Conservation (phyloP, 2,113 vertebrate species). For the Pyrgilauda ruficollis region DNA sequence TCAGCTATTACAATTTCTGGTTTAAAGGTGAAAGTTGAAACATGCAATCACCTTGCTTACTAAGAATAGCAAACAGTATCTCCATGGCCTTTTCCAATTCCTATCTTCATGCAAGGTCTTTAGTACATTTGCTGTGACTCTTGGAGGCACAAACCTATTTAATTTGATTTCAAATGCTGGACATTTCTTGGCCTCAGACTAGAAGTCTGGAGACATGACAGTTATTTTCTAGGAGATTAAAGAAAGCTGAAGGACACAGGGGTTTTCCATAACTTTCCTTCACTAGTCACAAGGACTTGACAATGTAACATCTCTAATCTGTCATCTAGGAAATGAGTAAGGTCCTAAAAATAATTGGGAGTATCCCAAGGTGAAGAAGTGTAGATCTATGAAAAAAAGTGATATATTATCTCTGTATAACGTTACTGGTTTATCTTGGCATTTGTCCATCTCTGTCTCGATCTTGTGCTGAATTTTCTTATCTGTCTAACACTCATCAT, state of each 20-base stretch:
- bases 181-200: neutral
- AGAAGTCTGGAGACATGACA: neutral
- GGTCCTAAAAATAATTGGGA: constrained; percentile 63
- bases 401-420: neutral
- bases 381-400: neutral
- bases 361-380: constrained; percentile 58
- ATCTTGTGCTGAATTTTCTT: constrained; percentile 22
- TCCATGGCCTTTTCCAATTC: neutral
- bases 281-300: constrained; percentile 7
- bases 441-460: neutral
- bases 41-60: neutral
- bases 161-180: neutral
- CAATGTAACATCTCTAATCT: constrained; percentile 36
- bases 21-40: neutral
- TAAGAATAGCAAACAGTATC: neutral
- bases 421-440: constrained; percentile 33
- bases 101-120: neutral
- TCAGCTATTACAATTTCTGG: neutral
- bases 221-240: neutral
- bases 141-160: neutral
- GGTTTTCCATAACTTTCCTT: constrained; percentile 43
- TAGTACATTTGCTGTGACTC: neutral
- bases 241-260: neutral
- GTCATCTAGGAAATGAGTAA: constrained; percentile 65
- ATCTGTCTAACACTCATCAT: constrained; percentile 4